A percentile compares a stretch with the other conserved stretches of the same genome.
Conservation (phyloP, 2,113 vertebrate species). For the Pteruthius melanotis region DNA sequence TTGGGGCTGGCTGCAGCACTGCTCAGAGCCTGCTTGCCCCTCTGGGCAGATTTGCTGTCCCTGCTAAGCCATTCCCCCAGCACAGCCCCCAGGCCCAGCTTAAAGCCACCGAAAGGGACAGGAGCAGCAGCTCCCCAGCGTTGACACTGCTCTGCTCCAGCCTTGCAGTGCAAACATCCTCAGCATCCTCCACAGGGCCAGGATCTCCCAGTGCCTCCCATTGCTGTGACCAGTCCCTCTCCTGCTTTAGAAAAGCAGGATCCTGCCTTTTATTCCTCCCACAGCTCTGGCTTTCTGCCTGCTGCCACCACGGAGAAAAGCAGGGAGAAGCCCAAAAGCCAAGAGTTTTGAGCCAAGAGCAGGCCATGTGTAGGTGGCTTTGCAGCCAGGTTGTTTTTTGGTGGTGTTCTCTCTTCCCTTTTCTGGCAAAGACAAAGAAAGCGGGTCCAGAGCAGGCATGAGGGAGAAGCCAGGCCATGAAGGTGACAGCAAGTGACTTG, state of each 20-base stretch:
- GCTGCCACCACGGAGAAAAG: neutral
- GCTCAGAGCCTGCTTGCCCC: neutral
- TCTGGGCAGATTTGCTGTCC: neutral
- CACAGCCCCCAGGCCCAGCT: neutral
- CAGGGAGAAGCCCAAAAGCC: neutral
- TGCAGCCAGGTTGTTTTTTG: neutral
- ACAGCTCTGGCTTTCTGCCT: neutral
- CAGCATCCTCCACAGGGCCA: neutral
- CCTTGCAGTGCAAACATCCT: neutral
- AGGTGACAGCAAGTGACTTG: neutral
- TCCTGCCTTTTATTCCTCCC: neutral
- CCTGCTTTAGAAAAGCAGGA: neutral
- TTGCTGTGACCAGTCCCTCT: neutral
- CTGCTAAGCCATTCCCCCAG: neutral
- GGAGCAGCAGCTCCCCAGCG: neutral
- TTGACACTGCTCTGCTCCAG: neutral
- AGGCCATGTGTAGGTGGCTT: neutral
- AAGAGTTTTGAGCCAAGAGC: neutral
- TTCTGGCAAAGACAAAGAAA: neutral
- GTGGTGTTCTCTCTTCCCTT: neutral
- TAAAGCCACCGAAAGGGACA: neutral
- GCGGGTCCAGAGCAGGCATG: neutral
- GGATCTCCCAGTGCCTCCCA: neutral
- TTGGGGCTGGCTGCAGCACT: neutral
- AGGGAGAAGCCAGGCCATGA: neutral